Conservation (phyloP, 1,140 invertebrate species). For the Drosophila navojoa region DNA sequence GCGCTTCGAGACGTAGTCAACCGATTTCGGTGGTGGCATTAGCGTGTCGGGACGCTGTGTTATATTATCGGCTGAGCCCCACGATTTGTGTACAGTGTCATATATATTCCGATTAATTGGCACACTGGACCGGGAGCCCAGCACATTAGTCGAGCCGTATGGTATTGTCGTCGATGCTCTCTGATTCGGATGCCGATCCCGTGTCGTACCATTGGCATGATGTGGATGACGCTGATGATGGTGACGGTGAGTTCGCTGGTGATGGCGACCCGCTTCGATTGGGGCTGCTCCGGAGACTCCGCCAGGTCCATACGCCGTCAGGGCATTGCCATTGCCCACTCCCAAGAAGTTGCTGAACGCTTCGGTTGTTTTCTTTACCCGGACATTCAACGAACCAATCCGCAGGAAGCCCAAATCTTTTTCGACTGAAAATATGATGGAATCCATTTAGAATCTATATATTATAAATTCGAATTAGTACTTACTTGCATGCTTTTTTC, state of each 20-base stretch:
- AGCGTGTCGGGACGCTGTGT: conserved; percentile 85
- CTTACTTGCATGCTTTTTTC: conserved; percentile 89
- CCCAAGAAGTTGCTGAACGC: conserved; percentile 94
- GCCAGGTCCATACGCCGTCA: conserved; percentile 55
- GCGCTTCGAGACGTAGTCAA: conserved; percentile 86
- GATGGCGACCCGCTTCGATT: conserved; percentile 66
- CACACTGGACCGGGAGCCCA: conserved; percentile 65
- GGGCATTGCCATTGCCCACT: conserved; percentile 86
- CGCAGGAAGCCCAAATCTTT: conserved; percentile 94
- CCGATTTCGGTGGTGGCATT: conserved; percentile 90
- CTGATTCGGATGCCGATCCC: conserved; percentile 74
- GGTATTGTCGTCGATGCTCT: conserved; percentile 67
- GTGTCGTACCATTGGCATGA: conserved; percentile 79
- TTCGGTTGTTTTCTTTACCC: conserved; percentile 95
- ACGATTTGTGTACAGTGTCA: conserved; percentile 87
- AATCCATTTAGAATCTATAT: background rate
- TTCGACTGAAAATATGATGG: conserved; percentile 85
- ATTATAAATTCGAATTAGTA: conserved; percentile 5
- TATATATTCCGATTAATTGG: conserved; percentile 85
- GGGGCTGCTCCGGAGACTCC: background rate
- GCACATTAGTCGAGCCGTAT: conserved; percentile 54
- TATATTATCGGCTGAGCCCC: conserved; percentile 94
- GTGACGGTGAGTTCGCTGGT: conserved; percentile 83
- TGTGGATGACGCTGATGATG: conserved; percentile 82
- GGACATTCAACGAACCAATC: conserved; percentile 95